Base-by-base conservation (phyloP, 2,113 vertebrate species). In the Rallus limicola region DNA sequence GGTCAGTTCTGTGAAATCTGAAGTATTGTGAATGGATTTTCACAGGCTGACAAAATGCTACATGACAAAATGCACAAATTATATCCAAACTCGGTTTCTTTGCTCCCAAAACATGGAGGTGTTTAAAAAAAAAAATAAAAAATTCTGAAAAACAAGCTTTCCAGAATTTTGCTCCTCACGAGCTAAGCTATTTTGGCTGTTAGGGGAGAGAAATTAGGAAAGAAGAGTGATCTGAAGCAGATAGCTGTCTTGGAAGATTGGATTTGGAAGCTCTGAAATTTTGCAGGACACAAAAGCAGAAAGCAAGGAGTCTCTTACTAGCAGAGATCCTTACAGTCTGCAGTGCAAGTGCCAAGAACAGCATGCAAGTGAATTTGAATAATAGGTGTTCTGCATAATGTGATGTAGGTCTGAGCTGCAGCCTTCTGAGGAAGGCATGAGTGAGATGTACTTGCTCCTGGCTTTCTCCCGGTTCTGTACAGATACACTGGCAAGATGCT, bases 181-280 rank as follows among this genome's bases (percentile, higher is more conserved):
- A 92, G 38, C 50, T 63, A 77, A 86, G 60, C 55, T 59, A 16
- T 86, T 97, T 86, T 92, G 91, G 52, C 79, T 90, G 46, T 83
- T 95, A 70, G 64, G 8, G 2, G 60, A 70, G 56, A 86, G 29
- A 76, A 92, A 75, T 75, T 52, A 55, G 72, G 64, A 3, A 69
- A 67, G 62, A 70, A 60, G 65, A 55, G 46, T 21, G 12, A 82
- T 92, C 34, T 5, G 23, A 92, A 81, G 83, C 94, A 92, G 83
- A 86, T 83, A 92, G 55, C 46, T 94, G 89, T 86, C 91, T 86
- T 91, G 77, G 48, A 68, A 84, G 89, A n/a, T 42, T 64, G 34
- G 29, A 19, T 85, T 89, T 3, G 3, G 76, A 65, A 89, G 53
- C 77, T 68, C 58, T 88, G 90, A 91, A 86, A 59, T 92, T 86